These are phyloP conservation scores for Xestia xanthographa DNA, from an alignment of 2,888 invertebrate genomes.

Conservation along the genomic window DNA sequence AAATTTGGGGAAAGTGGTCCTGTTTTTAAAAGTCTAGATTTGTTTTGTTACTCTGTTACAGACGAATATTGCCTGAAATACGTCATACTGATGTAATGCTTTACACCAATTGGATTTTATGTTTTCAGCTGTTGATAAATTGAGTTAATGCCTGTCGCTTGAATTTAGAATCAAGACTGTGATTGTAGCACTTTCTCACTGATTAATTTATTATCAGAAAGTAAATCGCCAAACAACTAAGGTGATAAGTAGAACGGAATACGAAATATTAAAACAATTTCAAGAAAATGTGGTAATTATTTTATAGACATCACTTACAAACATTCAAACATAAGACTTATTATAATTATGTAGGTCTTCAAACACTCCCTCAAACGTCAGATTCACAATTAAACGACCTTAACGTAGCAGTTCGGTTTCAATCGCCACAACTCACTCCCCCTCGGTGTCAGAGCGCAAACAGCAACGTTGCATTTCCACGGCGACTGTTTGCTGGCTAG, in stretches of 20 bases:
- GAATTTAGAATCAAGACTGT: neutral
- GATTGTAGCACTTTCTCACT: neutral
- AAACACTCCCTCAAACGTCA: neutral
- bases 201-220: neutral
- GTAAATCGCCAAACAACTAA: neutral
- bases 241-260: neutral
- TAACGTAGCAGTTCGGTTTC: neutral
- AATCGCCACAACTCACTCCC: conserved; percentile 10
- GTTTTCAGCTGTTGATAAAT: neutral
- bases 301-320: neutral
- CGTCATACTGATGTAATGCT: neutral
- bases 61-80: neutral
- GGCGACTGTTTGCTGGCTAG: neutral
- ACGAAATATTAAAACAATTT: neutral
- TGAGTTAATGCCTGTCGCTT: neutral
- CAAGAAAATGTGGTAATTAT: neutral
- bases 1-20: conserved; percentile 21
- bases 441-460: conserved; percentile 18
- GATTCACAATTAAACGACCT: neutral
- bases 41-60: conserved; percentile 13
- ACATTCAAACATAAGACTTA: neutral
- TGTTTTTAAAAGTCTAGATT: conserved; percentile 36
- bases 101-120: neutral
- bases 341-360: neutral
- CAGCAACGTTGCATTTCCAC: conserved; percentile 16